Evolutionary conservation across 2,797 vertebrate genomes (phyloP), one percentile per base, ranked within the genome.

Genomic region (Zalophus californianus): DNA sequence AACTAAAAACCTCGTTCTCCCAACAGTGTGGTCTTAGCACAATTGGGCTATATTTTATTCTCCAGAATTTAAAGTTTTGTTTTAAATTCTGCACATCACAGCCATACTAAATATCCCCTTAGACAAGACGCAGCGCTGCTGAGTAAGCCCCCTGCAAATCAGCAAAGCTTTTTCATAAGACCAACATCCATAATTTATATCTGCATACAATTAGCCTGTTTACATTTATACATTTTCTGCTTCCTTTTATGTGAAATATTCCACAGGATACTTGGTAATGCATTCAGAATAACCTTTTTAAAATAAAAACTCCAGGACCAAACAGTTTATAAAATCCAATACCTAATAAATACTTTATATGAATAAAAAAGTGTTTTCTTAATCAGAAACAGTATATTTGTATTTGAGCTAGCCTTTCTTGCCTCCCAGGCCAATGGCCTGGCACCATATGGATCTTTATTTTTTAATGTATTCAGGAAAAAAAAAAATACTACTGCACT

Each of bases 161-260:
- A 99, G 98, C 97, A 92, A 98, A 97, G 98, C 98, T 98, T 99
- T 99, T 99, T 99, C 98, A 98, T 99, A 99, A 99, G 98, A 98
- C 97, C 98, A 98, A 97, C 98, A 99, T 99, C 98, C 99, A 99
- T 99, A 99, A 99, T 99, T 99, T 99, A 99, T 99, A 98, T 98
- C 98, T 99, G 99, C 99, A 99, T 99, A 99, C 98, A 99, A 99
- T 99, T 99, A 99, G 98, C 98, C 99, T 99, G 99, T 99, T 99
- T 99, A 99, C 98, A 99, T 99, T 99, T 98, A 98, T 98, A 98
- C 98, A 98, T 98, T 98, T 98, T 98, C 98, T 98, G 96, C 98
- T 98, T 98, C 98, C 97, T 98, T 99, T 99, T 98, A 99, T 99
- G 98, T 98, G 98, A 98, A 99, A 98, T 98, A 98, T 99, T 99